phyloP scores from a whole-genome alignment of 2,797 vertebrate species.

The Gymnopithys bicolor region DNA sequence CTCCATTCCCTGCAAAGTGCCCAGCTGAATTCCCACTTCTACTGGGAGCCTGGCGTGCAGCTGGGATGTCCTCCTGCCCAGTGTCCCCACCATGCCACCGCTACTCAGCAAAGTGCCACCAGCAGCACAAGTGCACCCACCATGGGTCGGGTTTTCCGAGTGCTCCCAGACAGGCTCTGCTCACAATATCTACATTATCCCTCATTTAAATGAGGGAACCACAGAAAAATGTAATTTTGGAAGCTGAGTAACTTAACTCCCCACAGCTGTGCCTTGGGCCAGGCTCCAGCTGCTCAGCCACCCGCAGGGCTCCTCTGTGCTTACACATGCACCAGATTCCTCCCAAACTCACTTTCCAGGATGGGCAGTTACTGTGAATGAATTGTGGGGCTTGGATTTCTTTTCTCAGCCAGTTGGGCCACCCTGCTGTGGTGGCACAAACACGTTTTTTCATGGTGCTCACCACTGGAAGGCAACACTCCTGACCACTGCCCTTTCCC shows the following conservation, averaged over 20 bases:
- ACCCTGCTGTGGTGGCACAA: rapidly evolving
- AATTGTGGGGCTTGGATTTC: not conserved
- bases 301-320: constrained; percentile 4
- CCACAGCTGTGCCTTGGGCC: constrained; percentile 57
- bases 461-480: not conserved
- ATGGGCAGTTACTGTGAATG: not conserved
- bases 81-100: not conserved
- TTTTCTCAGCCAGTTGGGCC: not conserved
- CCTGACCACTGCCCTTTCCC: not conserved
- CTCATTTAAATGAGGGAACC: constrained; percentile 55
- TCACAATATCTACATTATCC: constrained; percentile 59
- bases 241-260: constrained; percentile 22
- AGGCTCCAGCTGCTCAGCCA: constrained; percentile 51
- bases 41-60: rapidly evolving
- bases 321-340: not conserved
- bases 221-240: constrained; percentile 63
- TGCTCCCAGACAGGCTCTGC: not conserved
- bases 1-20: not conserved
- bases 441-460: rapidly evolving
- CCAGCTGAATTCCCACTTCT: not conserved
- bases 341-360: constrained; percentile 28
- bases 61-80: rapidly evolving
- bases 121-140: not conserved
- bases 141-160: not conserved
- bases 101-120: not conserved